phyloP scores from a whole-genome alignment of 1,140 invertebrate species.

The Neoseiulus cucumeris region DNA sequence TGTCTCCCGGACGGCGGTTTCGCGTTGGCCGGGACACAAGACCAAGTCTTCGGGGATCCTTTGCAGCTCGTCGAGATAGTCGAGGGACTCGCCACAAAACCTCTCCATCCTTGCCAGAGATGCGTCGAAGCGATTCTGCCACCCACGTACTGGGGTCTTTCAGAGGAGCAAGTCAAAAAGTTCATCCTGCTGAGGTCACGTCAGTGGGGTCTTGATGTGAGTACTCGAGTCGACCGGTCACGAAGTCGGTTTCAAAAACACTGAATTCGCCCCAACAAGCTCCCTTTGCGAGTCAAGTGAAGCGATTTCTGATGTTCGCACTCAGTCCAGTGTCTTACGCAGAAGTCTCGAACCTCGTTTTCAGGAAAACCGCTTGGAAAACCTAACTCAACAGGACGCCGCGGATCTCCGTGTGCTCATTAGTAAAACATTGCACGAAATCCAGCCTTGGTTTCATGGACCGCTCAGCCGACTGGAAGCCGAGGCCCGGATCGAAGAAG shows the following conservation, averaged over 20 bases:
- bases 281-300: no score
- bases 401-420: conserved; percentile 18
- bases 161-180: conserved; percentile 27
- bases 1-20: conserved; percentile 19
- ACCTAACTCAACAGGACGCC: conserved; percentile 3
- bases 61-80: conserved; percentile 21
- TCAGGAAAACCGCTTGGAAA: conserved; percentile 4
- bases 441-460: conserved; percentile 24
- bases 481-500: conserved; percentile 19
- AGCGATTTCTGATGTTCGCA: no score
- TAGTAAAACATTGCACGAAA: conserved; percentile 23
- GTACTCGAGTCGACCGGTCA: no score
- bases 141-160: conserved; percentile 30
- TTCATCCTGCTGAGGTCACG: conserved; percentile 25
- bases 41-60: conserved; percentile 21
- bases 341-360: background rate
- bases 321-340: background rate
- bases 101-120: conserved; percentile 25
- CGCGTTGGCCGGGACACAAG: conserved; percentile 19
- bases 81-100: conserved; percentile 22
- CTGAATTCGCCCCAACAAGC: background rate
- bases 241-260: no score
- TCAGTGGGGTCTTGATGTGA: conserved; percentile 23
- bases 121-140: conserved; percentile 22
- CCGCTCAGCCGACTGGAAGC: conserved; percentile 20